Evolutionary conservation across 2,797 vertebrate species (phyloP).

Genomic region (Neostethus bicornis): DNA sequence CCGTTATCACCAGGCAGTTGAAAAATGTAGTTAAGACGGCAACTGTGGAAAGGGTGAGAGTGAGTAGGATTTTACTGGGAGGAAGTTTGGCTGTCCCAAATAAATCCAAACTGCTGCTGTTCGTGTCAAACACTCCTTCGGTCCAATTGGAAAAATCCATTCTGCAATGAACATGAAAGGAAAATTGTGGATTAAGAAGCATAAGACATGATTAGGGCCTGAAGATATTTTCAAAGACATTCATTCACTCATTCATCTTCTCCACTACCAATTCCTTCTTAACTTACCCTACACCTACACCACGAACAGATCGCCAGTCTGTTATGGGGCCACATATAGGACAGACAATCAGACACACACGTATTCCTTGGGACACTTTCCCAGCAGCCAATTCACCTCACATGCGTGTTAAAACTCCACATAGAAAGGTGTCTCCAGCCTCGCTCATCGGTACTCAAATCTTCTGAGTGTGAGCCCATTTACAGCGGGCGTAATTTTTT

Average conservation of each 20-base stretch:
- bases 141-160: conserved; percentile 93
- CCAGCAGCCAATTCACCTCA: too few species aligned
- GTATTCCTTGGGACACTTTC: too few species aligned
- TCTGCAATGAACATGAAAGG: conserved; percentile 62
- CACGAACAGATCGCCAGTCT: too few species aligned
- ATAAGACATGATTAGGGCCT: too few species aligned
- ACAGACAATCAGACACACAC: too few species aligned
- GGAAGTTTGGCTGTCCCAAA: conserved; percentile 76
- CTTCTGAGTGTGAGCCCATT: too few species aligned
- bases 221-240: conserved; percentile 5
- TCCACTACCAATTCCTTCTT: neutral
- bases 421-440: too few species aligned
- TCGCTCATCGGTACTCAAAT: too few species aligned
- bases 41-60: conserved; percentile 88
- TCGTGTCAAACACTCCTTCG: conserved; percentile 81
- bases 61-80: conserved; percentile 88
- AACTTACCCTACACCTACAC: neutral
- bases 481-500: too few species aligned
- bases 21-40: conserved; percentile 92
- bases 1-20: conserved; percentile 96
- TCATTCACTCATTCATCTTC: too few species aligned
- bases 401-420: too few species aligned
- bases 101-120: conserved; percentile 54
- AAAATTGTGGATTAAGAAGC: conserved; percentile 29
- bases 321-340: too few species aligned